Conservation (phyloP, 2,888 invertebrate species). For the Capitulum mitella region DNA sequence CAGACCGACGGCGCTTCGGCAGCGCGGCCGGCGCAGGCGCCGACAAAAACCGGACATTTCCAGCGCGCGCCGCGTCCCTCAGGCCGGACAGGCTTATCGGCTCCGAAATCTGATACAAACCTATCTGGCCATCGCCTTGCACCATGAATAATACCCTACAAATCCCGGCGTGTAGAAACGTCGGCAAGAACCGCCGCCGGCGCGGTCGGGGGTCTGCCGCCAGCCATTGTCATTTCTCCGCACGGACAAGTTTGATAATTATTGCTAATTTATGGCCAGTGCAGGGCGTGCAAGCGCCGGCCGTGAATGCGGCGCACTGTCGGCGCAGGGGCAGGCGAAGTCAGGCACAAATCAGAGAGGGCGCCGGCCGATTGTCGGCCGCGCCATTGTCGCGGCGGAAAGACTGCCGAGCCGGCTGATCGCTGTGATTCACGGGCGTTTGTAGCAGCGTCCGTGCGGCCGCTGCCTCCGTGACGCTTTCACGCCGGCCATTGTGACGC, state of each 20-base stretch:
- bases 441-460: neutral
- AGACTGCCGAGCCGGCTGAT: neutral
- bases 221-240: slow-evolving; percentile 2
- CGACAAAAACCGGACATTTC: neutral
- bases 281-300: neutral
- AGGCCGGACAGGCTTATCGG: neutral
- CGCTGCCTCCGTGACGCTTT: neutral
- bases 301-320: neutral
- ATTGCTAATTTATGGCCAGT: neutral
- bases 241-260: slow-evolving; percentile 22
- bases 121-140: neutral
- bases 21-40: neutral
- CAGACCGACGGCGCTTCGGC: neutral
- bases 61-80: neutral
- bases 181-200: slow-evolving; percentile 1
- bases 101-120: neutral
- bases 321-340: neutral
- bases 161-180: neutral
- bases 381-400: neutral
- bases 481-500: neutral
- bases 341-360: neutral
- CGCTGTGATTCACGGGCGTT: neutral
- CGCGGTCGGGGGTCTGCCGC: neutral
- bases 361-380: neutral
- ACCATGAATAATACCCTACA: slow-evolving; percentile 22